Evolutionary conservation across 2,888 invertebrate species (phyloP).

Genomic region (Tethea ocularis): DNA sequence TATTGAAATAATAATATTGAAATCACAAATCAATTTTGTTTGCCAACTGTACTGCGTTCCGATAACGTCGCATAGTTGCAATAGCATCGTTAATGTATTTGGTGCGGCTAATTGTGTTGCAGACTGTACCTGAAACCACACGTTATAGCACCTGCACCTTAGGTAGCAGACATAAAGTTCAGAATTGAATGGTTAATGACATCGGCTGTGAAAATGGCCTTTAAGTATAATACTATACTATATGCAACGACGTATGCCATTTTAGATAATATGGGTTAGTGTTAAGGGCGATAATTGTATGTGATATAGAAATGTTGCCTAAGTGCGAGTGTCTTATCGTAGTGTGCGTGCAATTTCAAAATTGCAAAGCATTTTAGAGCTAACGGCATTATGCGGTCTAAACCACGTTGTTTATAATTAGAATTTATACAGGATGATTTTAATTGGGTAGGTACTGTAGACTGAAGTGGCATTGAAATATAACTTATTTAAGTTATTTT

Average conservation of each 20-base stretch:
- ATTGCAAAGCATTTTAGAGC: constrained; percentile 8
- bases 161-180: neutral
- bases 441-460: too few relatives aligned
- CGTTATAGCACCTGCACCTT: neutral
- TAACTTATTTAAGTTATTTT: too few relatives aligned
- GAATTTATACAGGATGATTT: too few relatives aligned
- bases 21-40: neutral
- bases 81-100: constrained; percentile 15
- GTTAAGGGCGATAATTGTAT: constrained; percentile 5
- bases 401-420: constrained; percentile 3
- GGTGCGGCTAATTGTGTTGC: constrained; percentile 12
- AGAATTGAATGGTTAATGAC: neutral
- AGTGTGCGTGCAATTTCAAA: constrained; percentile 6
- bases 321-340: neutral
- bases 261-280: neutral
- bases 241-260: neutral
- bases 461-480: too few relatives aligned
- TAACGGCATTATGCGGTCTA: neutral
- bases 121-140: constrained; percentile 9
- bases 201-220: neutral
- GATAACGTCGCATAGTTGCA: constrained; percentile 24
- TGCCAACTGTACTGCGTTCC: constrained; percentile 21
- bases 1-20: too few relatives aligned
- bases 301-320: neutral
- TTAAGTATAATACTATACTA: neutral